Evolutionary conservation across 2,113 vertebrate genomes (phyloP).

Genomic region (Cyanoramphus novaezelandiae): DNA sequence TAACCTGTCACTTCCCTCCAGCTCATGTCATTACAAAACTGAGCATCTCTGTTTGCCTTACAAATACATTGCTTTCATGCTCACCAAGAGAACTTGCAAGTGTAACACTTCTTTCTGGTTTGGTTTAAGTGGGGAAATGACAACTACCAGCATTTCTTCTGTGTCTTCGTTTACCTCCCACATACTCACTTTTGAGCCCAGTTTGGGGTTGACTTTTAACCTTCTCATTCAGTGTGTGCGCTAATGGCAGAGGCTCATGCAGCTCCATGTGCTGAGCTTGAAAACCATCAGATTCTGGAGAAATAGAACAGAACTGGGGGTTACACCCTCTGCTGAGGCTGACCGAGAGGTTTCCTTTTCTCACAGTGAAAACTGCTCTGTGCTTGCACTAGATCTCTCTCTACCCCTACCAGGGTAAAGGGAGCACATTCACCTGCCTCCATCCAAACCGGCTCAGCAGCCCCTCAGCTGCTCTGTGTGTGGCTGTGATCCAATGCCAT

Average conservation of each 20-base stretch:
- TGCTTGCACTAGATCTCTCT: background rate
- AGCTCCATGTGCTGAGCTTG: background rate
- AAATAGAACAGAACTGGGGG: background rate
- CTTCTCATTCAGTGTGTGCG: background rate
- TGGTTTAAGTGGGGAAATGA: background rate
- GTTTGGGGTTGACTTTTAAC: background rate
- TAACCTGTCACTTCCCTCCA: background rate
- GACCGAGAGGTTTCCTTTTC: background rate
- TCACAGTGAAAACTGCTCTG: background rate
- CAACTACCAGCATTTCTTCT: background rate
- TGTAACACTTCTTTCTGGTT: background rate
- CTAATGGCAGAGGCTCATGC: background rate
- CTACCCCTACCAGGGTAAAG: background rate
- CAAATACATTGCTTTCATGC: background rate
- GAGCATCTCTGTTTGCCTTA: background rate
- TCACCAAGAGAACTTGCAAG: background rate
- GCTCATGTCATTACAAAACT: background rate
- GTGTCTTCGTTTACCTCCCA: background rate
- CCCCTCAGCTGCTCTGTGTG: background rate
- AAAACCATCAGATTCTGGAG: background rate
- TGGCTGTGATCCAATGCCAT: accelerated
- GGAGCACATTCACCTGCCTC: background rate
- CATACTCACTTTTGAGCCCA: background rate
- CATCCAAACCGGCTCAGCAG: background rate
- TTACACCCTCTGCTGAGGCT: background rate